Percentiles rank a stretch among this genome's conserved stretches.
Evolutionary conservation across 2,888 invertebrate species (phyloP).

Genomic region (Ctenicera cuprea): DNA sequence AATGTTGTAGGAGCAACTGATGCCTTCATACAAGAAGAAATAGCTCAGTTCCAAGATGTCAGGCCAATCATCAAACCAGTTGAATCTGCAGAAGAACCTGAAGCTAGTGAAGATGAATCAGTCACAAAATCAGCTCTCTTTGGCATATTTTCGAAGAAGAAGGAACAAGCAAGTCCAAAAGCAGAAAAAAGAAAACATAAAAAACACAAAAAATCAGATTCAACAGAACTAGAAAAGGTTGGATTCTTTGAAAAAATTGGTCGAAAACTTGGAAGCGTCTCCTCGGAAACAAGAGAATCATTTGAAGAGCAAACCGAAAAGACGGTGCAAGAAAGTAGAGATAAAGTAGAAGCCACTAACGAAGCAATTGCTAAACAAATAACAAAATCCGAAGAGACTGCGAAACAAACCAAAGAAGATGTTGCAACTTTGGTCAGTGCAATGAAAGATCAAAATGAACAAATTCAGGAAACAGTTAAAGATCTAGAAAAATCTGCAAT

Average conservation of each 20-base stretch:
- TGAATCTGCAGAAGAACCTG: constrained; percentile 17
- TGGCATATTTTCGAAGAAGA: constrained; percentile 43
- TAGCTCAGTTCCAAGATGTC: constrained; percentile 47
- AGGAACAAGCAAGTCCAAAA: constrained; percentile 37
- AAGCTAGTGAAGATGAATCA: constrained; percentile 13
- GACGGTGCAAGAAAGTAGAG: background rate
- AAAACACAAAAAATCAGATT: constrained; percentile 27
- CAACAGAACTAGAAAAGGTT: constrained; percentile 9
- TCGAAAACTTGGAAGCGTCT: constrained; percentile 34
- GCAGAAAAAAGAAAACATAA: constrained; percentile 32
- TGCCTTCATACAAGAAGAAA: constrained; percentile 37
- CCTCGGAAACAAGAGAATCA: constrained; percentile 9
- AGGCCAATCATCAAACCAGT: constrained; percentile 11
- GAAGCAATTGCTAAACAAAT: background rate
- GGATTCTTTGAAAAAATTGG: constrained; percentile 51
- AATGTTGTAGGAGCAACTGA: background rate
- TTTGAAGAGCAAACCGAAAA: constrained; percentile 10
- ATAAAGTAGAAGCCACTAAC: background rate
- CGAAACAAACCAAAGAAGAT: constrained; percentile 8
- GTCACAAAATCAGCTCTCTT: constrained; percentile 37
- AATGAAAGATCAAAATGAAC: background rate
- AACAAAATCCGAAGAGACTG: background rate
- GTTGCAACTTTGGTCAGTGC: background rate
- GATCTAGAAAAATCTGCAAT: constrained; percentile 5
- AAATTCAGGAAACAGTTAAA: background rate